phyloP scores from a whole-genome alignment of 2,113 vertebrate genomes.

The Chloropsis hardwickii region DNA sequence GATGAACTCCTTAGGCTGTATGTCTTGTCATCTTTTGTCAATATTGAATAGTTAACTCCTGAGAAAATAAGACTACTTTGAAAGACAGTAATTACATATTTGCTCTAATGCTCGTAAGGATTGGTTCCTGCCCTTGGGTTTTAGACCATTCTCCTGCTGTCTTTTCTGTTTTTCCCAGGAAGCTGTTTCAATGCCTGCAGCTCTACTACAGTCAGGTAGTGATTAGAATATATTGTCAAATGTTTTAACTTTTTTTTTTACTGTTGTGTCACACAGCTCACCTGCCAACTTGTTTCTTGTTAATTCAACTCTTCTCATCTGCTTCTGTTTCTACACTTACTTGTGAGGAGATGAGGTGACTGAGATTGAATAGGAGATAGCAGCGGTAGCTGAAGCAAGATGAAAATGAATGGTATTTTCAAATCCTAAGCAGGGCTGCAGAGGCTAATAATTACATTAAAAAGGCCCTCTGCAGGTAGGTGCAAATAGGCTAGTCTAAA shows the following conservation, averaged over 20 bases:
- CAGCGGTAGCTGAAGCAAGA: conserved; percentile 74
- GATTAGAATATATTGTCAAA: conserved; percentile 78
- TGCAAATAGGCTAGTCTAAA: conserved; percentile 85
- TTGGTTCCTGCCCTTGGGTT: conserved; percentile 22
- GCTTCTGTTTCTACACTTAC: conserved; percentile 71
- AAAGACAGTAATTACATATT: conserved; percentile 22
- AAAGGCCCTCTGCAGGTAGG: conserved; percentile 84
- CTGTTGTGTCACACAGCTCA: conserved; percentile 77
- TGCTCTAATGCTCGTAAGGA: background rate
- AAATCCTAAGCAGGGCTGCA: conserved; percentile 75
- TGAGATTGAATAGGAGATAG: conserved; percentile 65
- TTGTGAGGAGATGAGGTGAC: conserved; percentile 71
- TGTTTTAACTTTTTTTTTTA: conserved; percentile 47
- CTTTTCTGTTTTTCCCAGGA: conserved; percentile 62
- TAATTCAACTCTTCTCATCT: conserved; percentile 76
- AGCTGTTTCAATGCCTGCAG: conserved; percentile 67
- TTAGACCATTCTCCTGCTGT: conserved; percentile 35
- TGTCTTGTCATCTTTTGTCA: conserved; percentile 22
- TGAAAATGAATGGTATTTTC: conserved; percentile 85
- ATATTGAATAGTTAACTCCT: conserved; percentile 3
- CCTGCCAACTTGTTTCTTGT: conserved; percentile 79
- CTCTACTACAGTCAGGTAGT: conserved; percentile 65
- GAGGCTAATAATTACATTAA: conserved; percentile 85
- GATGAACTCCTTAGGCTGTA: conserved; percentile 22
- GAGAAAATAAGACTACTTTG: background rate